Conservation (phyloP, 2,888 invertebrate species). For the Lepeophtheirus nordmannii region DNA sequence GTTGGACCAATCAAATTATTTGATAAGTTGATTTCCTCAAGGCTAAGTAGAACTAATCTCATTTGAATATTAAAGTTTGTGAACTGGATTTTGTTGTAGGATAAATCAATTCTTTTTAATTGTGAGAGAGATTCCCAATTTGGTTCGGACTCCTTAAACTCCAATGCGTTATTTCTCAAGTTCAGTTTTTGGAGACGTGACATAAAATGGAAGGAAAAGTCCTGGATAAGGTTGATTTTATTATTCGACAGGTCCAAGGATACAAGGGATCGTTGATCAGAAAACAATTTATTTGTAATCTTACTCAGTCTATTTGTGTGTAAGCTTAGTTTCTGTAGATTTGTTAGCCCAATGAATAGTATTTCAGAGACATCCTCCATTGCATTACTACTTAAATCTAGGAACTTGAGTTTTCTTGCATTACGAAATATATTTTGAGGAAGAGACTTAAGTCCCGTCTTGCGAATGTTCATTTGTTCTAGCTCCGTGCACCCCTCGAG, state of each 20-base stretch:
- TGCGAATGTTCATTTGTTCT: neutral
- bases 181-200: neutral
- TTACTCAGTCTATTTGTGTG: neutral
- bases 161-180: neutral
- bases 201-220: neutral
- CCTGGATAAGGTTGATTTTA: neutral
- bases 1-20: neutral
- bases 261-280: neutral
- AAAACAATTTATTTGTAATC: neutral
- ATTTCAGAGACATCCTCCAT: neutral
- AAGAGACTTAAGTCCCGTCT: neutral
- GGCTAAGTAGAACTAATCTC: neutral
- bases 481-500: neutral
- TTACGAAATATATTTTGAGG: neutral
- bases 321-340: neutral
- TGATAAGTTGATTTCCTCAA: neutral
- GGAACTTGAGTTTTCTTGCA: neutral
- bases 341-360: neutral
- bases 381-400: neutral
- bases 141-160: neutral
- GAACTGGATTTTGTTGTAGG: neutral
- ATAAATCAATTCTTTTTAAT: neutral
- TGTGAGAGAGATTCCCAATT: neutral
- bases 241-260: neutral
- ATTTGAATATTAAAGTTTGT: neutral